These are phyloP conservation scores for Dicyrtomina minuta DNA, from an alignment of 2,888 invertebrate genomes.

Conservation along the genomic window DNA sequence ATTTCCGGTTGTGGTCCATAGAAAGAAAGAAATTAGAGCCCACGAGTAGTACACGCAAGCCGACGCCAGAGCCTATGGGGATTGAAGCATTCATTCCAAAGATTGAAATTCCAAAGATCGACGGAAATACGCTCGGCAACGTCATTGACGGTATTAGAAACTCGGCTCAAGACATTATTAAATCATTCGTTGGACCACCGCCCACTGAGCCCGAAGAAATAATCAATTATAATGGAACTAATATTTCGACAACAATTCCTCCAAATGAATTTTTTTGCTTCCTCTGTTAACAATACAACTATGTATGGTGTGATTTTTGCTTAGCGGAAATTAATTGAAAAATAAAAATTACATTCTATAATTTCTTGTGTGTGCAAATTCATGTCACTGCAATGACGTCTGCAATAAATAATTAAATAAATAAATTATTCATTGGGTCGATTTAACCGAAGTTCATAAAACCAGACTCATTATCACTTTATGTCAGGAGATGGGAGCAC, in stretches of 20 bases:
- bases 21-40: slow-evolving; percentile 9
- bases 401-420: too few relatives aligned
- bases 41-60: background rate
- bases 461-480: too few relatives aligned
- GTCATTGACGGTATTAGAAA: background rate
- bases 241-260: slow-evolving; percentile 18
- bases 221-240: slow-evolving; percentile 2
- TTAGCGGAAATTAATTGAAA: background rate
- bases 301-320: background rate
- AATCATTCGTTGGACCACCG: slow-evolving; percentile 27
- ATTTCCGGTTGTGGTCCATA: slow-evolving; percentile 28
- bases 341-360: background rate
- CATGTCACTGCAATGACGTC: too few relatives aligned
- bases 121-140: slow-evolving; percentile 4
- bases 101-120: slow-evolving; percentile 12
- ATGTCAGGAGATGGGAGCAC: too few relatives aligned
- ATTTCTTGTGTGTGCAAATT: background rate
- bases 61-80: slow-evolving; percentile 19
- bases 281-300: slow-evolving; percentile 4
- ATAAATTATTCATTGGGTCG: too few relatives aligned
- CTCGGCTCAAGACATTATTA: slow-evolving; percentile 10
- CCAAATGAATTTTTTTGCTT: slow-evolving; percentile 28
- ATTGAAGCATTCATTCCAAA: slow-evolving; percentile 19
- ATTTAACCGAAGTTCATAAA: too few relatives aligned
- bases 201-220: slow-evolving; percentile 3